phyloP scores from a whole-genome alignment of 2,113 vertebrate species.

The Zootoca vivipara region DNA sequence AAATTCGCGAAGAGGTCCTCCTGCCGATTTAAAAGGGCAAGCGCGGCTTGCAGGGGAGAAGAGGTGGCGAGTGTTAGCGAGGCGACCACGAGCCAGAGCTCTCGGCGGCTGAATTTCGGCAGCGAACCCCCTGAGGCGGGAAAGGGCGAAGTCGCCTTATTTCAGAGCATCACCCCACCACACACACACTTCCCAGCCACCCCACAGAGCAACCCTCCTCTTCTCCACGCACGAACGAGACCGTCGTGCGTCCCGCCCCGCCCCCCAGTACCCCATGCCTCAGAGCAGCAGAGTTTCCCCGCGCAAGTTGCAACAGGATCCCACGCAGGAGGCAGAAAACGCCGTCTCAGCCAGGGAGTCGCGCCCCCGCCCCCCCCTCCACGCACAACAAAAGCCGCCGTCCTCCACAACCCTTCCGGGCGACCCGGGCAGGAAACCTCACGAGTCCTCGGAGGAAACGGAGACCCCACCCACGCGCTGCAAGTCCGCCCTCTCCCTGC shows the following conservation, averaged over 20 bases:
- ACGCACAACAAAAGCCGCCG: background rate
- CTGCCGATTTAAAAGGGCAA: background rate
- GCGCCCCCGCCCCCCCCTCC: background rate
- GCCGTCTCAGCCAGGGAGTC: background rate
- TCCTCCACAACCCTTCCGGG: background rate
- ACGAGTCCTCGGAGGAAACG: background rate
- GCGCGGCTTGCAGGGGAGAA: background rate
- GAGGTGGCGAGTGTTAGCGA: background rate
- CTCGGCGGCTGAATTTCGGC: background rate
- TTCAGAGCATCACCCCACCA: background rate
- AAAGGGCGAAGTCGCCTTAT: background rate
- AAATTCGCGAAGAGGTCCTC: conserved; percentile 1
- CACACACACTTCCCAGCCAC: background rate
- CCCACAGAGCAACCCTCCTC: no score
- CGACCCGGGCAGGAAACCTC: conserved; percentile 1
- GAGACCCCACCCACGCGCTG: background rate
- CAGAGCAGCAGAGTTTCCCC: background rate
- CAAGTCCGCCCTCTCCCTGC: background rate
- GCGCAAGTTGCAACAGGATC: background rate
- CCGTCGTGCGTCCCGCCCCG: background rate
- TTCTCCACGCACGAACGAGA: background rate
- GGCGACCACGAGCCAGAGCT: background rate
- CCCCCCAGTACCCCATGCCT: background rate
- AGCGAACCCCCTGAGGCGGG: background rate
- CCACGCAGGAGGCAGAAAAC: background rate